phyloP scores from a whole-genome alignment of 2,797 vertebrate genomes.

The Orientallactaga sibirica region DNA sequence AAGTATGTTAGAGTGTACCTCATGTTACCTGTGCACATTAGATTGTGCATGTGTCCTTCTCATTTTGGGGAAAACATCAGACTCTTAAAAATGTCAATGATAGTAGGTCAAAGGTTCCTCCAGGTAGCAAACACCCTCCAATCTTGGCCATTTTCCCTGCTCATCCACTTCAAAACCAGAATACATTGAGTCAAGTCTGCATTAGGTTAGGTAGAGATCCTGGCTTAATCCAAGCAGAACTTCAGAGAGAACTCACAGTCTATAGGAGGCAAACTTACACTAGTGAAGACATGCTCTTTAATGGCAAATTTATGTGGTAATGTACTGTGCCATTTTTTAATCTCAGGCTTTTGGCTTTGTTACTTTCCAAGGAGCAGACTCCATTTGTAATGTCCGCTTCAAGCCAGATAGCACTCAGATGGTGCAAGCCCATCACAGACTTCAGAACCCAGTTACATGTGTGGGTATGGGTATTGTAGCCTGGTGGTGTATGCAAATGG shows the following conservation, averaged over 20 bases:
- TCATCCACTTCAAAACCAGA: neutral
- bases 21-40: neutral
- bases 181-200: neutral
- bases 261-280: slow-evolving; percentile 1
- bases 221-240: neutral
- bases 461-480: neutral
- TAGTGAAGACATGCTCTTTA: slow-evolving; percentile 50
- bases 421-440: neutral
- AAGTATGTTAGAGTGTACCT: neutral
- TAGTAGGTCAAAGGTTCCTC: accelerated
- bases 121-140: too few relatives aligned
- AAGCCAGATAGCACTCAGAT: neutral
- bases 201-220: neutral
- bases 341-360: slow-evolving; percentile 3
- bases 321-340: slow-evolving; percentile 60
- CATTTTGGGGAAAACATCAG: neutral
- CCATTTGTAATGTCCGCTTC: neutral
- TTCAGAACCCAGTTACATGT: slow-evolving; percentile 5
- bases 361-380: slow-evolving; percentile 25
- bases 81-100: neutral
- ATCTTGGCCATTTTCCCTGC: neutral
- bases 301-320: slow-evolving; percentile 49
- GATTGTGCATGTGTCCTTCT: neutral
- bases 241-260: neutral
- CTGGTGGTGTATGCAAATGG: slow-evolving; percentile 51